Conservation (phyloP, 1,140 invertebrate species). For the Sinella curviseta region DNA sequence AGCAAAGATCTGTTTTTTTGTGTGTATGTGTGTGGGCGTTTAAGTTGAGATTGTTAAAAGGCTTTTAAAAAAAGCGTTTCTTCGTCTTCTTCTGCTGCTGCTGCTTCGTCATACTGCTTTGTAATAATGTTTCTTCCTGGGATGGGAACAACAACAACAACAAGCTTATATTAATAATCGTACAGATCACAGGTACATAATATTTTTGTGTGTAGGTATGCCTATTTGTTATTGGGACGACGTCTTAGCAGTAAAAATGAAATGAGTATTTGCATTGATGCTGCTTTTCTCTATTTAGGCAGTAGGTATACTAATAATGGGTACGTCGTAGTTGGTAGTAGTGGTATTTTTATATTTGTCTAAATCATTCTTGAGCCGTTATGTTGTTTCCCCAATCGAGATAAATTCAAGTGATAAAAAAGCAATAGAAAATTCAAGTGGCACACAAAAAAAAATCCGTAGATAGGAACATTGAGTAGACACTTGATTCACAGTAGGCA, state of each 20-base stretch:
- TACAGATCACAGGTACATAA: no score
- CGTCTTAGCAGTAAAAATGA: no score
- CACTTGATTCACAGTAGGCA: no score
- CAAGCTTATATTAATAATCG: no score
- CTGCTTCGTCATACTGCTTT: background rate
- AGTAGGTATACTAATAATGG: background rate
- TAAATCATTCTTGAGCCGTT: background rate
- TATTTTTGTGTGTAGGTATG: no score
- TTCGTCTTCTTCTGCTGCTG: background rate
- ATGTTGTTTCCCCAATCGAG: background rate
- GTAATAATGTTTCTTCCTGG: no score
- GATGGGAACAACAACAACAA: no score
- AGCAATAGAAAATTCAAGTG: conserved; percentile 18
- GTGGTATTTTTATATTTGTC: background rate
- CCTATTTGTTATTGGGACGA: no score
- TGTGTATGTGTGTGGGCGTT: background rate
- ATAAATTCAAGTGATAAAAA: conserved; percentile 15
- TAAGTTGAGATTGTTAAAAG: background rate
- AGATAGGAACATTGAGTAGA: no score
- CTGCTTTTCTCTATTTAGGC: background rate
- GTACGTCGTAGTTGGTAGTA: no score
- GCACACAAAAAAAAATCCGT: conserved; percentile 1
- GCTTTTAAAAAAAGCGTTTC: background rate
- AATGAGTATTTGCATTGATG: no score
- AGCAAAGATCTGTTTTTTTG: background rate